These are phyloP conservation scores for Spodoptera exigua DNA, from an alignment of 2,888 invertebrate species.

Conservation along the genomic window DNA sequence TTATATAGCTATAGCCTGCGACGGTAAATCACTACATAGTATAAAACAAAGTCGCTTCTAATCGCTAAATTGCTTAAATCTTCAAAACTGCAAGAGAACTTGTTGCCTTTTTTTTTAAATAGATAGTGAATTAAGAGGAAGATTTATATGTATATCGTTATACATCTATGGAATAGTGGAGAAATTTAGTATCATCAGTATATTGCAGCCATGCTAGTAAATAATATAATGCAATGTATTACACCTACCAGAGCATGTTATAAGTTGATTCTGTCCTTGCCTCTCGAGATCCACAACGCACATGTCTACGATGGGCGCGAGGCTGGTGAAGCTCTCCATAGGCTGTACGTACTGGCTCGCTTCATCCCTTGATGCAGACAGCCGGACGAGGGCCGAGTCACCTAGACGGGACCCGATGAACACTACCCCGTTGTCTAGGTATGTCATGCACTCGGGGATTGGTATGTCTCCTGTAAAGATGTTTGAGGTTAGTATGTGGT, in stretches of 20 bases:
- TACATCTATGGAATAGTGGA: too few relatives aligned
- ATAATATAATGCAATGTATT: too few relatives aligned
- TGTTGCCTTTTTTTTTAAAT: too few relatives aligned
- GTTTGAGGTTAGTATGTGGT: not conserved
- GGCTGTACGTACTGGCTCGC: slow-evolving; percentile 96
- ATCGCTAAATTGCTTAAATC: too few relatives aligned
- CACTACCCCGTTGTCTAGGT: slow-evolving; percentile 99
- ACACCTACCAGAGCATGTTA: slow-evolving; percentile 96
- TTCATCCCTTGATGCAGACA: slow-evolving; percentile 95
- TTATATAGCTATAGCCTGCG: too few relatives aligned
- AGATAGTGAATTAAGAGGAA: too few relatives aligned
- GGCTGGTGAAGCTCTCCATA: slow-evolving; percentile 98
- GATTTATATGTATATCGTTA: too few relatives aligned
- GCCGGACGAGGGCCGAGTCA: slow-evolving; percentile 97
- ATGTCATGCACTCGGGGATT: slow-evolving; percentile 99
- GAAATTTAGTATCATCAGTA: too few relatives aligned
- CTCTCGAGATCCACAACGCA: slow-evolving; percentile 98
- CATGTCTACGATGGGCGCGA: slow-evolving; percentile 99
- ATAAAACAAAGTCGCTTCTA: too few relatives aligned
- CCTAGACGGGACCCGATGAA: slow-evolving; percentile 98
- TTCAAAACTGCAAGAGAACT: too few relatives aligned
- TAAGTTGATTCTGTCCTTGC: slow-evolving; percentile 99
- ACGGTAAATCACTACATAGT: too few relatives aligned
- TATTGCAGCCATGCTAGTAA: too few relatives aligned
- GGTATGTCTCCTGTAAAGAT: slow-evolving; percentile 92